Conservation (phyloP, 2,888 invertebrate genomes). For the Pristionchus maxplancki region DNA sequence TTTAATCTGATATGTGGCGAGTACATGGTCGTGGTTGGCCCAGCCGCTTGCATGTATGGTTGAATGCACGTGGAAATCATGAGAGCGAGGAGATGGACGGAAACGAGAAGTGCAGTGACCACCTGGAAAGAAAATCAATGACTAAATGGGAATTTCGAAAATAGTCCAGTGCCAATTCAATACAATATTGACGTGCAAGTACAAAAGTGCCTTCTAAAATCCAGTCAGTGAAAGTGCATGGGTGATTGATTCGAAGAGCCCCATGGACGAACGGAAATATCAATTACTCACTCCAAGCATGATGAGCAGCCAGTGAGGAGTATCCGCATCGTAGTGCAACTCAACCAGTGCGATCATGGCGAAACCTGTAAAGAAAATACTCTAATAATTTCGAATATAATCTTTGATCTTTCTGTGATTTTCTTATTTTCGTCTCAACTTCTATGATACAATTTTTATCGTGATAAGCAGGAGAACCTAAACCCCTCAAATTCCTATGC, state of each 20-base stretch:
- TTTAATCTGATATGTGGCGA: constrained; percentile 74
- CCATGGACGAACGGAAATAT: no score
- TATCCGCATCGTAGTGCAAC: constrained; percentile 89
- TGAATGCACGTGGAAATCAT: constrained; percentile 97
- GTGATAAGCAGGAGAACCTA: not conserved
- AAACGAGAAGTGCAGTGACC: constrained; percentile 89
- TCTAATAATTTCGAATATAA: not conserved
- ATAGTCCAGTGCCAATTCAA: no score
- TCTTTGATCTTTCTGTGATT: no score
- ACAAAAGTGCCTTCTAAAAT: no score
- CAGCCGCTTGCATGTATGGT: constrained; percentile 93
- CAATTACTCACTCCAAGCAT: constrained; percentile 84
- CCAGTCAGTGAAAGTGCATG: no score
- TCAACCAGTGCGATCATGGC: constrained; percentile 88
- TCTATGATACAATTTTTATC: no score
- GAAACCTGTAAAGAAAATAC: constrained; percentile 55
- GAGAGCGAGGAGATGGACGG: constrained; percentile 93
- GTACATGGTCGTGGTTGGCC: constrained; percentile 88
- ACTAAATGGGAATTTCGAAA: no score
- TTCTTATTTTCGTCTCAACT: no score
- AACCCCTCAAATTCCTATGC: not conserved
- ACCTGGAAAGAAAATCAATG: constrained; percentile 52
- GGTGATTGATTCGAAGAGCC: no score
- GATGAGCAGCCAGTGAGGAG: constrained; percentile 83
- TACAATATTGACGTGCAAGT: no score